A percentile compares a stretch with the other conserved stretches of the same genome.
Conservation (phyloP, 2,797 vertebrate species). For the Tapera naevia region DNA sequence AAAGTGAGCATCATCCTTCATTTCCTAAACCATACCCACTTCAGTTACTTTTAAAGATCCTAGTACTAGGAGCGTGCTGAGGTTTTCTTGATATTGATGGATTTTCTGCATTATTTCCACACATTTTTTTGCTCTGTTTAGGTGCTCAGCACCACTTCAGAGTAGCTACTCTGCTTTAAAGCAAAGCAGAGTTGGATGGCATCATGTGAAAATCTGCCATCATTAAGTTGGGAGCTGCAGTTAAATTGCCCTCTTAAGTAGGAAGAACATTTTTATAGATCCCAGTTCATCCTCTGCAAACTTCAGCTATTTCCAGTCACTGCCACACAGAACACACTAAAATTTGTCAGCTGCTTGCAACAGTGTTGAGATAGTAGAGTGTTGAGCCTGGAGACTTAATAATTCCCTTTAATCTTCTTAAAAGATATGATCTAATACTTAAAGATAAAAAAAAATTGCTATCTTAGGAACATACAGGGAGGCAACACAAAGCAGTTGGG, state of each 20-base stretch:
- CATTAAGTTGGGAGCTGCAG: neutral
- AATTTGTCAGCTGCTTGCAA: constrained; percentile 11
- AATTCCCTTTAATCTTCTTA: constrained; percentile 45
- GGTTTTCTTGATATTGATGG: neutral
- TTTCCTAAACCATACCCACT: neutral
- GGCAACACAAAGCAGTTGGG: neutral
- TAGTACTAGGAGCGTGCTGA: neutral
- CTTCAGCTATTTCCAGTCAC: constrained; percentile 46
- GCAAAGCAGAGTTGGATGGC: neutral
- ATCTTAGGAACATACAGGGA: neutral
- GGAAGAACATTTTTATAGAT: constrained; percentile 37
- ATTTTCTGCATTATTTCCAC: neutral
- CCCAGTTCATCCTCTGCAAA: constrained; percentile 12
- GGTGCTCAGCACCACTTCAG: neutral
- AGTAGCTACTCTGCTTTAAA: neutral
- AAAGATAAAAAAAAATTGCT: neutral
- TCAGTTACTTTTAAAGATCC: neutral
- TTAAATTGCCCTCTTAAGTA: constrained; percentile 31
- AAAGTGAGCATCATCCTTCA: neutral
- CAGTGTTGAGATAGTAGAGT: neutral
- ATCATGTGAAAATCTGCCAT: neutral
- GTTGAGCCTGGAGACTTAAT: constrained; percentile 5
- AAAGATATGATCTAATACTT: neutral
- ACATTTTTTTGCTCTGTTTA: neutral
- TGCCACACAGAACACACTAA: neutral